Conservation (phyloP, 2,888 invertebrate genomes). For the Apodemia duryi region DNA sequence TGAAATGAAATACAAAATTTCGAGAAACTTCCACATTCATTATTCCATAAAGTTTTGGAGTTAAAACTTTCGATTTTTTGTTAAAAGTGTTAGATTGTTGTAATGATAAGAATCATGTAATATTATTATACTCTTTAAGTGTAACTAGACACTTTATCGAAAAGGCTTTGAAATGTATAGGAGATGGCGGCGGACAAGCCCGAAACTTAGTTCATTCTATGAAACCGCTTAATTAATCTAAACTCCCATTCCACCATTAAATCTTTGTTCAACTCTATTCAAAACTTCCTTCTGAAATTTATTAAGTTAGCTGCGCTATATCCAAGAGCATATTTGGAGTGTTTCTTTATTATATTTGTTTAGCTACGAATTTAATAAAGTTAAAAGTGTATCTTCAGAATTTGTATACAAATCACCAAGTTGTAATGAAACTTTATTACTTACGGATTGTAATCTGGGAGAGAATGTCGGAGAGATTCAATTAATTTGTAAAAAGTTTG, state of each 20-base stretch:
- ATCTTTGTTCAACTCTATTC: constrained; percentile 14
- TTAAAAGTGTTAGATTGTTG: too few species aligned
- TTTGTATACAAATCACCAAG: constrained; percentile 2
- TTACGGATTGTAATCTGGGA: constrained; percentile 2
- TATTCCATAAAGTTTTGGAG: too few species aligned
- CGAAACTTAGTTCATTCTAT: neutral
- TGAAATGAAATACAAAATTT: too few species aligned
- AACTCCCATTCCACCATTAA: neutral
- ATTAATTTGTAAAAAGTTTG: constrained; percentile 11
- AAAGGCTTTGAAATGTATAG: too few species aligned
- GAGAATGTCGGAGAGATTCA: constrained; percentile 3
- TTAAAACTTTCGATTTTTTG: too few species aligned
- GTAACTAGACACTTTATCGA: too few species aligned
- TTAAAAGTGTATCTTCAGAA: constrained; percentile 9
- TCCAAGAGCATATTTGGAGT: neutral
- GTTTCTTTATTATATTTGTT: constrained; percentile 13
- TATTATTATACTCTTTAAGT: too few species aligned
- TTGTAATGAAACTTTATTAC: constrained; percentile 10
- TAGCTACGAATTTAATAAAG: constrained; percentile 4
- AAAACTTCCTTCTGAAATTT: constrained; percentile 8
- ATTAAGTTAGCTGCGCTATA: neutral
- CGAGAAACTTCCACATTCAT: too few species aligned
- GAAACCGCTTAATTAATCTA: constrained; percentile 4
- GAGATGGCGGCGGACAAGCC: neutral
- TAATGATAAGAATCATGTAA: neutral